Evolutionary conservation across 2,797 vertebrate genomes (phyloP), one percentile per base, ranked within the genome.

Genomic region (Rhinogobio ventralis): DNA sequence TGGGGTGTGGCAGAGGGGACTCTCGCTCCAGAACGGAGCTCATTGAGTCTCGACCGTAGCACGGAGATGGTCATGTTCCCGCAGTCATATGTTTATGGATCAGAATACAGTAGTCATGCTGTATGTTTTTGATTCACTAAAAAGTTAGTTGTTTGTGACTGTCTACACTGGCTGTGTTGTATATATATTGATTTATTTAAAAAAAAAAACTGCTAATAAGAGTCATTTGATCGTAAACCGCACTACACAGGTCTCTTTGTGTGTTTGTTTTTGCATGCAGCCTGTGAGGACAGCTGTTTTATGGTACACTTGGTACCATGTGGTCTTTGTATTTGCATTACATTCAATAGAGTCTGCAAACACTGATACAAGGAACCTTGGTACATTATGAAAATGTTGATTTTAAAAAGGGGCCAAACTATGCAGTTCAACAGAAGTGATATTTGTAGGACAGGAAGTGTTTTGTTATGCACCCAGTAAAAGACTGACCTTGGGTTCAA

Each of bases 401-500:
- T 73, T 28, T 20, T 1, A 73, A 51, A 73, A 51, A 49, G 25
- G 5, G 46, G 28, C 17, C 28, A 74, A 23, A 53, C 2, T 13
- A 33, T 74, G 9, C 19, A 33, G 57, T 45, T 42, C 20, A 72
- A n/a, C 23, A 46, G 23, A 72, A 42, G 28, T 64, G 25, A 30
- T 23, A 62, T 79, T 45, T 23, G 17, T 19, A 33, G 76, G 0
- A 30, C 3, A 79, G 11, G 17, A 49, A 17, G 42, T 72, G 42
- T 45, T 28, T n/a, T 71, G 57, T 69, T 25, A 71, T 71, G 23
- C 20, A 7, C 7, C 13, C 19, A 30, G 60, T 49, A 45, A 66
- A 66, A 46, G 77, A 49, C 11, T 46, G 57, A 79, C 57, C 42
- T 30, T 79, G 60, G 19, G 25, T 79, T 79, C 60, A 49, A 79